Evolutionary conservation across 2,888 invertebrate genomes (phyloP).

Genomic region (Nomada ruficornis): DNA sequence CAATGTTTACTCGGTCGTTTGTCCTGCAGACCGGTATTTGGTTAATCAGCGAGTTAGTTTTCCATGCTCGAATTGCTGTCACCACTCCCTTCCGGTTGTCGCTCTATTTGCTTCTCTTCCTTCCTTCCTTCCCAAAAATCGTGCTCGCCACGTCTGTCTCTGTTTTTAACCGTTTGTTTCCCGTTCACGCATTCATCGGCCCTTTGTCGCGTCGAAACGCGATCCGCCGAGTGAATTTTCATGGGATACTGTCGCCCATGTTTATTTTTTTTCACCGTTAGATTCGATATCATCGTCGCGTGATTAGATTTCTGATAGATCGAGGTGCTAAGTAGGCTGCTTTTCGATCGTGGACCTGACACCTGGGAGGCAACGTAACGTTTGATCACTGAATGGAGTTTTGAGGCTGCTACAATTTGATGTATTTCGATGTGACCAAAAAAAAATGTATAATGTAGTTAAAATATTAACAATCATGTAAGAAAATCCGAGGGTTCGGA

Average conservation of each 20-base stretch:
- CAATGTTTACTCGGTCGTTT: slow-evolving; percentile 75
- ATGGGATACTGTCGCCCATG: slow-evolving; percentile 55
- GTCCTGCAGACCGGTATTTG: slow-evolving; percentile 76
- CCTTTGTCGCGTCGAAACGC: slow-evolving; percentile 49
- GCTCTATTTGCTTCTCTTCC: slow-evolving; percentile 41
- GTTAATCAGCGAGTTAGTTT: slow-evolving; percentile 80
- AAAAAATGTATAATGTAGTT: too few relatives aligned
- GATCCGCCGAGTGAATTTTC: slow-evolving; percentile 66
- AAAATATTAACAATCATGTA: too few relatives aligned
- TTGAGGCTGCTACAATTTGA: too few relatives aligned
- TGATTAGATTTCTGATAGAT: background rate
- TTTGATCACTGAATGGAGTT: too few relatives aligned
- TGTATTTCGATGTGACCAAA: too few relatives aligned
- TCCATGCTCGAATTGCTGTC: slow-evolving; percentile 71
- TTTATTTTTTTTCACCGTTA: slow-evolving; percentile 37
- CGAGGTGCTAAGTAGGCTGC: too few relatives aligned
- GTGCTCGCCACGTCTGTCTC: background rate
- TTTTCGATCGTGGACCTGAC: too few relatives aligned
- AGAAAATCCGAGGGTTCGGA: too few relatives aligned
- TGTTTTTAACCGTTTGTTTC: slow-evolving; percentile 30
- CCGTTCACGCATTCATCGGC: slow-evolving; percentile 49
- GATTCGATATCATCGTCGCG: slow-evolving; percentile 27
- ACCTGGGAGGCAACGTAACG: too few relatives aligned
- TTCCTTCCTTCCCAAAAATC: background rate
- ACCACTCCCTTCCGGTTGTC: slow-evolving; percentile 51